Conservation (phyloP, 2,888 invertebrate genomes). For the Drosophila paucipuncta region DNA sequence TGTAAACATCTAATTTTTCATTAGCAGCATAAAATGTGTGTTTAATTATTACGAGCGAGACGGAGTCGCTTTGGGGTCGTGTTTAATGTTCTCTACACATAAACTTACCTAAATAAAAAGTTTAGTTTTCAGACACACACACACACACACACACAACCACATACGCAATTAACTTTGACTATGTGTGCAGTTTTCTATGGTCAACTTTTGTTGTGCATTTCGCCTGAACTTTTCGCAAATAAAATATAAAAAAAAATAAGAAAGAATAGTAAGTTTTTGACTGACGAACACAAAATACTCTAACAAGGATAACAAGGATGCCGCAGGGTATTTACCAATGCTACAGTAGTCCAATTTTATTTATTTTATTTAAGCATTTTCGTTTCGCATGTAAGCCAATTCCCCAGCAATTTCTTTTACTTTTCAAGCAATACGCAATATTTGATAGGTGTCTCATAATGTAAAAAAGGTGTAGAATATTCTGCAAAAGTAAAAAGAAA, state of each 20-base stretch:
- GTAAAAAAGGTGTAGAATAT: background rate
- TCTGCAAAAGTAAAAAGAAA: conserved; percentile 18
- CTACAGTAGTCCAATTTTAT: background rate
- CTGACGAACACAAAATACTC: conserved; percentile 40
- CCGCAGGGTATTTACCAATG: background rate
- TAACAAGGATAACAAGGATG: background rate
- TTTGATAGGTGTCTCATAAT: background rate
- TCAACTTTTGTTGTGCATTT: conserved; percentile 78
- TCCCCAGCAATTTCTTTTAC: background rate
- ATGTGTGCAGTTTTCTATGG: conserved; percentile 67
- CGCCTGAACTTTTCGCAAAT: conserved; percentile 73
- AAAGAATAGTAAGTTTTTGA: conserved; percentile 2
- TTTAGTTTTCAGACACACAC: conserved; percentile 63
- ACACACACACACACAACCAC: conserved; percentile 36
- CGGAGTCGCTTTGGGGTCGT: conserved; percentile 40
- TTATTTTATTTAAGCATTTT: background rate
- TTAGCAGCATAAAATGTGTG: conserved; percentile 79
- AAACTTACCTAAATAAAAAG: conserved; percentile 79
- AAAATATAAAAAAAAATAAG: conserved; percentile 49
- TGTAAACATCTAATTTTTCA: conserved; percentile 82
- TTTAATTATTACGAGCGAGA: conserved; percentile 73
- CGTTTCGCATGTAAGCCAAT: background rate
- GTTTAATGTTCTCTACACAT: conserved; percentile 58
- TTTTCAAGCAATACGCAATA: background rate
- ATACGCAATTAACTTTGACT: conserved; percentile 78